Base-by-base conservation (phyloP, 2,797 vertebrate genomes). In the Toxotes lorentzi region DNA sequence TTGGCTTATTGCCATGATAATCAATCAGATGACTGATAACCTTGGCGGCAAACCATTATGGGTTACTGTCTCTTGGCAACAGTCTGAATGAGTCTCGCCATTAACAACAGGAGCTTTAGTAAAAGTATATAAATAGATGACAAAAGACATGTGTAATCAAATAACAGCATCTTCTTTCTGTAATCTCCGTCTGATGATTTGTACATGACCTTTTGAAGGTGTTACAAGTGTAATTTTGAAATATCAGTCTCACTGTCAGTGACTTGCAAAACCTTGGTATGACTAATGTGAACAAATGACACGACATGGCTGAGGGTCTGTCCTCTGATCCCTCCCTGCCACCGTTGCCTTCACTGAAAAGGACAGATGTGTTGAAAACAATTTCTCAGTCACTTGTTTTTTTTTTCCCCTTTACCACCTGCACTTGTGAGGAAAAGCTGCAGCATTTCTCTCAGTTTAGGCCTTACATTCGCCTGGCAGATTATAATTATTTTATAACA, bases 21-120 rank as follows among this genome's bases (percentile, higher is more conserved):
- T 65, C 27, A 47, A 53, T 58, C 56, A 50, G 57, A 24, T 43
- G 63, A 65, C 13, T 40, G 59, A 67, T 47, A 48, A 79, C 66
- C 69, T 11, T 59, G 66, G 73, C 53, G 61, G 61, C 47, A 43
- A 51, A 50, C 17, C 10, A 38, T 43, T 41, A 27, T 41, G 21
- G 40, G 69, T 62, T 38, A 24, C 67, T 0, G 70, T 83, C 58
- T 65, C 86, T 24, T 70, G 48, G 74, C 73, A 84, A 85, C 74
- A 45, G 40, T 45, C 51, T 64, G 58, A 32, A 32, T 40, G 48
- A 57, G 50, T 67, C 23, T 32, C 24, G n/a, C 17, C 48, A 7
- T 50, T 30, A 54, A 40, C 50, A 62, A 32, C 40, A 38, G 54
- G 17, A 60, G 24, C 48, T 32, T 38, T 7, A 43, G 30, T 19